Base-by-base conservation (phyloP, 1,140 invertebrate species). In the Drosophila paulistorum region DNA sequence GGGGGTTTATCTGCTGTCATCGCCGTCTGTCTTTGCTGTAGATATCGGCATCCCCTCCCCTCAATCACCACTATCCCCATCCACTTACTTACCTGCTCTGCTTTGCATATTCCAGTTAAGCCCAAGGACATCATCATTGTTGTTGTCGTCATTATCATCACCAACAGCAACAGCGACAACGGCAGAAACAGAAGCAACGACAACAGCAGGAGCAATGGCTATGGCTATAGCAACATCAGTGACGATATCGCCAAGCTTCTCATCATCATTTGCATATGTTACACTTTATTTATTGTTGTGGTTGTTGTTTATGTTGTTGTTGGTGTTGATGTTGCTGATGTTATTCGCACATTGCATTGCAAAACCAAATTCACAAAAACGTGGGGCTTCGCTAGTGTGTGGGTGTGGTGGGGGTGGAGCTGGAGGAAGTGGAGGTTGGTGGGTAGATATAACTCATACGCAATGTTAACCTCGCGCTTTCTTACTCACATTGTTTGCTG, bases 231-330 rank as follows among this genome's bases (percentile, higher is more conserved):
- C 65, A 68, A 37, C 59, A 37, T 37, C 63, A 68, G 14, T 39
- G 26, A 37, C 65, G 66, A 55, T 81, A 78, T 86, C 68, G 74
- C 69, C 71, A 71, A 65, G 69, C 76, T 87, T 87, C 83, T 86
- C 83, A 87, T 89, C 83, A 89, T 87, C 83, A 87, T 89, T 87
- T 87, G 83, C 83, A 87, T 87, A 87, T 87, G 83, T 87, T 87
- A 89, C 83, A 89, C 67, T 80, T 87, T 87, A 89, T 87, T 87
- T 89, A 89, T 87, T 89, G 80, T 89, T 78, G 69, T 65, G 59
- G 68, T 78, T 77, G 77, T 70, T 58, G 59, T 54, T 68, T 55
- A 10, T 71, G 71, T 42, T 58, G 65, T 42, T 33, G 39, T 30
- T 11, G 33, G 68, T 41, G 26, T 35, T 41, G 35, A 39, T 65